phyloP scores from a whole-genome alignment of 2,888 invertebrate genomes.

The Limnephilus lunatus region DNA sequence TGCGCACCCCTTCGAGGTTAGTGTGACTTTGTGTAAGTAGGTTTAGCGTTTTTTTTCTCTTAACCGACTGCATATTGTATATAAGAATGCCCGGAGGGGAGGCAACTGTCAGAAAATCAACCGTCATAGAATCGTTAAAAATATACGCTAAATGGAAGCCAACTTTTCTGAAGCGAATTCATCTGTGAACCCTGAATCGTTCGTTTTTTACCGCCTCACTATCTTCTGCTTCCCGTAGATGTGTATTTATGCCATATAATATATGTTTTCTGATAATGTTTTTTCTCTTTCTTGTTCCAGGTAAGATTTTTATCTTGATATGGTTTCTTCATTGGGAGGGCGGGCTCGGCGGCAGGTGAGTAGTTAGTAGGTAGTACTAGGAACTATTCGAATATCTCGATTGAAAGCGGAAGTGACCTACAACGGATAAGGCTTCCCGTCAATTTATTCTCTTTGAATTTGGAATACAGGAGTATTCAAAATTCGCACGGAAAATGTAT shows the following conservation, averaged over 20 bases:
- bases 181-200: too few species aligned
- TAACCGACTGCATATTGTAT: too few species aligned
- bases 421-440: not conserved
- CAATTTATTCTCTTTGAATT: not conserved
- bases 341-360: not conserved
- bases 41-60: too few species aligned
- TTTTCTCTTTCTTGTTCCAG: not conserved
- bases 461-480: not conserved
- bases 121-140: too few species aligned
- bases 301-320: not conserved
- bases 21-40: too few species aligned
- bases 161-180: too few species aligned
- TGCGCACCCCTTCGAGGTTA: too few species aligned
- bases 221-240: too few species aligned
- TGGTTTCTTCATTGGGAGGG: not conserved
- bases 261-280: not conserved
- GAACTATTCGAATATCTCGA: not conserved
- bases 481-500: not conserved
- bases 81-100: too few species aligned
- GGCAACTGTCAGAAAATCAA: too few species aligned
- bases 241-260: not conserved
- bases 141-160: too few species aligned
- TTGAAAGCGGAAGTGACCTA: not conserved
- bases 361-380: not conserved
- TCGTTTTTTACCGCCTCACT: too few species aligned